Conservation (phyloP, 2,888 invertebrate genomes). For the Polylopha cassiicola region DNA sequence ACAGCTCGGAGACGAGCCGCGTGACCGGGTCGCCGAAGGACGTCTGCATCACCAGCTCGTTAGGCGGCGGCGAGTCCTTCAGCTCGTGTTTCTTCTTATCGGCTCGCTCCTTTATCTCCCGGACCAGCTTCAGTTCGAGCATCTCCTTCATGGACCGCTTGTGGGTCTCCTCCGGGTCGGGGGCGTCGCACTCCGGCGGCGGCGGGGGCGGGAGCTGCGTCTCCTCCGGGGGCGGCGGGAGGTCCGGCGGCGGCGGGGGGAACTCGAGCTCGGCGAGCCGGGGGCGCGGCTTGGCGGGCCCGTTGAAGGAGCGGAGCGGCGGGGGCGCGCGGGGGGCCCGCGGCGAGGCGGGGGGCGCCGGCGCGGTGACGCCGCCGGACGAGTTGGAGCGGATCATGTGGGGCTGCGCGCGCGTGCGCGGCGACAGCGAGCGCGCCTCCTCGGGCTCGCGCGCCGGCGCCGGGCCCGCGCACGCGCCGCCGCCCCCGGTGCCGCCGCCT, state of each 20-base stretch:
- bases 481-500: slow-evolving; percentile 71
- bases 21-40: slow-evolving; percentile 84
- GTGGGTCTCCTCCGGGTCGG: slow-evolving; percentile 46
- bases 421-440: slow-evolving; percentile 78
- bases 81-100: slow-evolving; percentile 79
- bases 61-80: slow-evolving; percentile 72
- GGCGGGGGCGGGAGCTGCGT: slow-evolving; percentile 61
- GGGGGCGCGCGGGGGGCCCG: slow-evolving; percentile 51
- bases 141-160: slow-evolving; percentile 85
- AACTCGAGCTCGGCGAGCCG: slow-evolving; percentile 90
- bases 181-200: slow-evolving; percentile 71
- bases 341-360: slow-evolving; percentile 59
- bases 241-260: slow-evolving; percentile 89
- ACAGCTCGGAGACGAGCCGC: slow-evolving; percentile 88
- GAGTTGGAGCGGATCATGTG: slow-evolving; percentile 95
- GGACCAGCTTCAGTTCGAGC: slow-evolving; percentile 86
- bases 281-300: slow-evolving; percentile 85
- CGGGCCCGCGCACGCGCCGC: slow-evolving; percentile 23
- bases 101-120: slow-evolving; percentile 89
- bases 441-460: slow-evolving; percentile 66
- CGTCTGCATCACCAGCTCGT: slow-evolving; percentile 37
- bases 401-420: slow-evolving; percentile 81
- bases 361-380: slow-evolving; percentile 87
- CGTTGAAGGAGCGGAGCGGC: slow-evolving; percentile 73
- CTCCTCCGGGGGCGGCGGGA: slow-evolving; percentile 87